Percentiles rank a stretch among this genome's conserved stretches.
phyloP scores from a whole-genome alignment of 2,888 invertebrate species.

The Phortica okadai region DNA sequence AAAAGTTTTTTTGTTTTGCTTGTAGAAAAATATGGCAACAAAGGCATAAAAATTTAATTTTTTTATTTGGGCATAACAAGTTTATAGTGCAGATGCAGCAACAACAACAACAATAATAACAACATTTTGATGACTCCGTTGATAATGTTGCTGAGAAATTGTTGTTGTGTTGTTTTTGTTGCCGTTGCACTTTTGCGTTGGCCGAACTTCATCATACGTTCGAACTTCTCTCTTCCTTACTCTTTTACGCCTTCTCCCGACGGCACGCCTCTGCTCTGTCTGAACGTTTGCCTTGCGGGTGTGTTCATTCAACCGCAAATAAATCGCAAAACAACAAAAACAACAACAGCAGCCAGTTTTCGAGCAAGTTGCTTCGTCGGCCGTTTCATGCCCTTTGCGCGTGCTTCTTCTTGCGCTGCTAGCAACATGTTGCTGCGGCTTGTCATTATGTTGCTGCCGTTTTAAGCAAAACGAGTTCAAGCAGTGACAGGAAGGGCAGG shows the following conservation, averaged over 20 bases:
- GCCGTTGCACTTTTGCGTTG: background rate
- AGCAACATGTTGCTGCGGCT: constrained; percentile 26
- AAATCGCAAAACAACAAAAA: constrained; percentile 62
- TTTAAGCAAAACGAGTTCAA: background rate
- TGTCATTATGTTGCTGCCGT: constrained; percentile 11
- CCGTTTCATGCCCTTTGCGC: background rate
- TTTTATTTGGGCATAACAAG: no score
- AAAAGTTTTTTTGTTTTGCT: background rate
- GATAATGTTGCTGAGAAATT: constrained; percentile 24
- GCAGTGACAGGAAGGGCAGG: background rate
- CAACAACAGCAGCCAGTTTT: constrained; percentile 30
- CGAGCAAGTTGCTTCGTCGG: background rate
- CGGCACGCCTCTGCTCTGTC: constrained; percentile 19
- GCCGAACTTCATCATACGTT: background rate
- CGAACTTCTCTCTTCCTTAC: background rate
- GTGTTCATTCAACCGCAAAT: constrained; percentile 73
- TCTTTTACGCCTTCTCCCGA: background rate
- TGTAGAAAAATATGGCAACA: no score
- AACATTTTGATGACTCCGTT: background rate
- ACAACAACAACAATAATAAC: background rate
- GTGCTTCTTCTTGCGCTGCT: background rate
- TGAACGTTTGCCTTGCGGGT: constrained; percentile 57
- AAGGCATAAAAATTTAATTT: background rate
- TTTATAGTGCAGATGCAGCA: background rate
- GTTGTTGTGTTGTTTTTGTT: constrained; percentile 36